These are phyloP conservation scores for Thymallus thymallus DNA, from an alignment of 2,113 vertebrate species.

Conservation along the genomic window DNA sequence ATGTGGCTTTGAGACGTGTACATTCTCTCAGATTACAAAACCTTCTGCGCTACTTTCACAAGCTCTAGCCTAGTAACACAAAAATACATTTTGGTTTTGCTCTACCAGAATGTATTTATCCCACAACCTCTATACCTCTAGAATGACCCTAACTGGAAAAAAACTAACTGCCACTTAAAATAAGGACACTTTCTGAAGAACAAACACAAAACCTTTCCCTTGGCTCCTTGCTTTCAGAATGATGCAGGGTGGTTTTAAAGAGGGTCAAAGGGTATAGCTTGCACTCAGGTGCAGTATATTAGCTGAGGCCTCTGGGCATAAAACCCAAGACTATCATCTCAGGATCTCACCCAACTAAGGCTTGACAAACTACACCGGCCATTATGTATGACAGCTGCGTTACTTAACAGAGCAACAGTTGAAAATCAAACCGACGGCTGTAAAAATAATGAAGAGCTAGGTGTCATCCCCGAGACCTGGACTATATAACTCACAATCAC, in stretches of 20 bases:
- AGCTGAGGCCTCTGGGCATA: conserved; percentile 25
- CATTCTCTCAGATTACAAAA: no score
- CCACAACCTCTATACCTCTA: no score
- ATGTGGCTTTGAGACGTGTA: no score
- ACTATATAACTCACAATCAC: conserved; percentile 33
- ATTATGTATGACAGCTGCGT: conserved; percentile 25
- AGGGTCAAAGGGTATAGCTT: conserved; percentile 34
- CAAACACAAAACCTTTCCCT: conserved; percentile 30
- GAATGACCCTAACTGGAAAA: no score
- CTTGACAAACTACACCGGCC: conserved; percentile 21
- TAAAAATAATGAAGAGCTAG: conserved; percentile 43
- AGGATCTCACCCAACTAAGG: conserved; percentile 10
- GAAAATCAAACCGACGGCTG: conserved; percentile 29
- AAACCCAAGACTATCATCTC: conserved; percentile 32
- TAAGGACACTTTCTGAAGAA: background rate
- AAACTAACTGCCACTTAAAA: no score
- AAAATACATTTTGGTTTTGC: no score
- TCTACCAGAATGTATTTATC: no score
- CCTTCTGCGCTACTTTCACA: no score
- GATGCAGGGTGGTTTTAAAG: conserved; percentile 30
- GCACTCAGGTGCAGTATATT: conserved; percentile 27
- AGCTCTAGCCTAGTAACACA: no score
- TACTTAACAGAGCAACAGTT: conserved; percentile 25
- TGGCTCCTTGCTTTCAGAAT: conserved; percentile 19
- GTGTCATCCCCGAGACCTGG: conserved; percentile 40